These are phyloP conservation scores for Cancer borealis DNA, from an alignment of 2,888 invertebrate species.

Conservation along the genomic window DNA sequence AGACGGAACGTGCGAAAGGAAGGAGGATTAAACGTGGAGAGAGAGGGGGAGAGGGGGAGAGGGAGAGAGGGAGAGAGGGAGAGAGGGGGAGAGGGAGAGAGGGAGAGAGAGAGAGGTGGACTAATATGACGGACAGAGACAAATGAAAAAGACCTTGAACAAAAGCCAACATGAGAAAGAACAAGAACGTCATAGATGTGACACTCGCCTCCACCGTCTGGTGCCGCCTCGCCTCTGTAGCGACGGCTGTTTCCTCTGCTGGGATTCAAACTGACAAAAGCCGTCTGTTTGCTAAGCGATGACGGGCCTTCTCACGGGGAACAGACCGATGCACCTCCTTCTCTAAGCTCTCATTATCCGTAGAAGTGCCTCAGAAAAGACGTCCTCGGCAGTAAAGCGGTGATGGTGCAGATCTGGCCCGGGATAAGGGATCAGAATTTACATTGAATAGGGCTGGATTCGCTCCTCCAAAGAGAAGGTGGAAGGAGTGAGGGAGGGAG, in stretches of 20 bases:
- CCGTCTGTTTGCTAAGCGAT: neutral
- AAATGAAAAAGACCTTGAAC: neutral
- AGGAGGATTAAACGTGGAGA: slow-evolving; percentile 31
- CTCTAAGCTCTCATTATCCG: slow-evolving; percentile 43
- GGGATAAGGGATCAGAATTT: slow-evolving; percentile 63
- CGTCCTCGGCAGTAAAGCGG: slow-evolving; percentile 56
- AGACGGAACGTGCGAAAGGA: neutral
- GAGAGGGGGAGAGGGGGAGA: slow-evolving; percentile 53
- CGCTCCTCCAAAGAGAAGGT: slow-evolving; percentile 50
- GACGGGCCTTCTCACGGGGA: neutral
- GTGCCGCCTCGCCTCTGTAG: neutral
- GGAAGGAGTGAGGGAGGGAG: slow-evolving; percentile 9
- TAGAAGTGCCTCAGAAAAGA: slow-evolving; percentile 36
- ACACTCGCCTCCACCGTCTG: neutral
- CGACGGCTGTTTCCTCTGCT: neutral
- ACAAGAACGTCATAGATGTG: neutral
- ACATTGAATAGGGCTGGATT: slow-evolving; percentile 60
- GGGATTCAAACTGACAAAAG: neutral
- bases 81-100: neutral
- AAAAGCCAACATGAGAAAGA: neutral
- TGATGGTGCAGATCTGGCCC: slow-evolving; percentile 48
- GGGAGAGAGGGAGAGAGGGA: slow-evolving; percentile 55
- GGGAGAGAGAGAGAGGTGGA: neutral
- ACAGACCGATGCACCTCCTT: neutral
- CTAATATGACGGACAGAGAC: neutral